phyloP scores from a whole-genome alignment of 2,797 vertebrate species.

The Sternotherus odoratus region DNA sequence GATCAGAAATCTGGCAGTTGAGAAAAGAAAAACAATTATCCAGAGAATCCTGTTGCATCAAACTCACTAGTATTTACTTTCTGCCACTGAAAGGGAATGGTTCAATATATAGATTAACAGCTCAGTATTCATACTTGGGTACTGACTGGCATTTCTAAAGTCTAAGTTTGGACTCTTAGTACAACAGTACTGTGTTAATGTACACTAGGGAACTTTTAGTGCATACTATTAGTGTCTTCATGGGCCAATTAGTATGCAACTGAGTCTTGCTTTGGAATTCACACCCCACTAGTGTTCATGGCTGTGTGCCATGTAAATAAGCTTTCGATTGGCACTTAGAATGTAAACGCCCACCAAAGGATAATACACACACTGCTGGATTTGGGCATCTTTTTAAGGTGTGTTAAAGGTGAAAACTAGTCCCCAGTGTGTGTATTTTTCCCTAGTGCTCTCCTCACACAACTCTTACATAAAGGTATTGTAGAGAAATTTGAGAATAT shows the following conservation, averaged over 20 bases:
- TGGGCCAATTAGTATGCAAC: background rate
- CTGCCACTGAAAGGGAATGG: background rate
- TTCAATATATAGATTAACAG: background rate
- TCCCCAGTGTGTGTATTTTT: background rate
- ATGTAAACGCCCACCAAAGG: background rate
- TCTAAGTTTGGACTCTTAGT: background rate
- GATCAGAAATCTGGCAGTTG: constrained; percentile 8
- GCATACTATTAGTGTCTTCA: background rate
- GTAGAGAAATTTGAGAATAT: background rate
- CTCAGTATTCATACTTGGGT: background rate
- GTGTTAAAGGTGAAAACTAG: background rate
- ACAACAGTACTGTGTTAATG: background rate
- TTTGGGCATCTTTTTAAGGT: background rate
- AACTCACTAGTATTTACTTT: background rate
- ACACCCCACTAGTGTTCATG: background rate
- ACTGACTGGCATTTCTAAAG: background rate
- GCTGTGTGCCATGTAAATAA: background rate
- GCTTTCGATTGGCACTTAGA: background rate
- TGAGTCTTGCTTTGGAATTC: background rate
- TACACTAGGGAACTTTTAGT: background rate
- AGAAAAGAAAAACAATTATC: background rate
- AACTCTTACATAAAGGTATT: background rate
- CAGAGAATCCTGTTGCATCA: background rate
- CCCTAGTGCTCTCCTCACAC: background rate
- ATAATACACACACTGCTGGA: rapidly evolving